These are phyloP conservation scores for Astreopora myriophthalma DNA, from an alignment of 64 coral and sea anemone species.

Conservation along the genomic window DNA sequence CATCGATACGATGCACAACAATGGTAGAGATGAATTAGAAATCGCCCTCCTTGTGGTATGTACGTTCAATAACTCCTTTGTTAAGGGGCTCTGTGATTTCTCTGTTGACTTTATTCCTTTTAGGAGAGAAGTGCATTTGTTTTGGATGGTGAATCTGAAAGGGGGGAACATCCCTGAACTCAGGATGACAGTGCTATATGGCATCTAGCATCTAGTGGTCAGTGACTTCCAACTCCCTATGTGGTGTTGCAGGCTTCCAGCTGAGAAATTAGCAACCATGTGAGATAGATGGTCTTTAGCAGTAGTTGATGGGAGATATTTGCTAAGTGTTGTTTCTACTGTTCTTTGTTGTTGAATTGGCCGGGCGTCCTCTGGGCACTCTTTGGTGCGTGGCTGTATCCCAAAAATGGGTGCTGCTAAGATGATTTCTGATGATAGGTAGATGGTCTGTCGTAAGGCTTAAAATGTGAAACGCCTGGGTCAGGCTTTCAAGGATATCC, in stretches of 20 bases:
- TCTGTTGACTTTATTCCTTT: neutral
- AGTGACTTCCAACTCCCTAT: neutral
- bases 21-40: slow-evolving; percentile 71
- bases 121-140: neutral
- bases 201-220: slow-evolving; percentile 62
- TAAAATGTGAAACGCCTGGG: neutral
- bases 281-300: neutral
- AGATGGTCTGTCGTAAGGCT: slow-evolving; percentile 25
- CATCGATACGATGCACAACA: slow-evolving; percentile 42
- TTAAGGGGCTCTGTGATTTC: slow-evolving; percentile 43
- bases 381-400: neutral
- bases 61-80: slow-evolving; percentile 55
- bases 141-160: neutral
- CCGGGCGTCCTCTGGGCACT: neutral
- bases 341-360: neutral
- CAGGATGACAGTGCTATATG: slow-evolving; percentile 38
- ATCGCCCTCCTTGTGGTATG: slow-evolving; percentile 19
- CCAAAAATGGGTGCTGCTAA: slow-evolving; percentile 38
- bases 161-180: neutral
- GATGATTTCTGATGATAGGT: neutral
- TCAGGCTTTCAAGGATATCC: too few relatives aligned
- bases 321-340: slow-evolving; percentile 17
- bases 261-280: neutral
- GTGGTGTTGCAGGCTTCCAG: neutral
- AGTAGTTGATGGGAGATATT: neutral